Conservation (phyloP, 2,888 invertebrate species). For the Ophion ventricosus region DNA sequence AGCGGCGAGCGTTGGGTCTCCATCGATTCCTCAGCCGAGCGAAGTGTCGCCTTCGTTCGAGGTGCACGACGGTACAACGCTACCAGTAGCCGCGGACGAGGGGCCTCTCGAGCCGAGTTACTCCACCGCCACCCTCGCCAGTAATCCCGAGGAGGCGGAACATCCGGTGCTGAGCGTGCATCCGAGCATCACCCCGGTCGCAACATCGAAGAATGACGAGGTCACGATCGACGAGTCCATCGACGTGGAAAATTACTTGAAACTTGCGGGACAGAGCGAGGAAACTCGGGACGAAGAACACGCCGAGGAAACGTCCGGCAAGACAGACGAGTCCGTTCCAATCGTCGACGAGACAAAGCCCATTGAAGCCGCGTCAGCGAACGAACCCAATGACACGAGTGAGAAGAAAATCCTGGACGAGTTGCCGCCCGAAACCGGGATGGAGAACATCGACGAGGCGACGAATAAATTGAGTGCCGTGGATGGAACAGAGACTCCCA, state of each 20-base stretch:
- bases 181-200: constrained; percentile 69
- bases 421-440: background rate
- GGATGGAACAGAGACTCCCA: background rate
- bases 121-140: constrained; percentile 49
- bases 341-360: background rate
- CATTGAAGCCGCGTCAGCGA: background rate
- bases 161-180: constrained; percentile 70
- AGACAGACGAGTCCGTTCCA: constrained; percentile 27
- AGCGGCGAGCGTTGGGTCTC: background rate
- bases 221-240: constrained; percentile 6
- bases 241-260: constrained; percentile 31
- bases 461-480: background rate
- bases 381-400: background rate
- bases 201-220: constrained; percentile 30
- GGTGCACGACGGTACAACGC: constrained; percentile 89
- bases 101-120: constrained; percentile 64
- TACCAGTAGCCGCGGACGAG: constrained; percentile 76
- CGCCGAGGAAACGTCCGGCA: background rate
- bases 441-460: background rate
- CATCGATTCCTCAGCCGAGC: constrained; percentile 23
- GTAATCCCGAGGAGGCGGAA: constrained; percentile 54
- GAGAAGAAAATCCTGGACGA: background rate
- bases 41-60: constrained; percentile 76
- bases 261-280: constrained; percentile 8
- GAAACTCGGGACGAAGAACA: background rate